A percentile compares a stretch with the other conserved stretches of the same genome.
Evolutionary conservation across 2,888 invertebrate species (phyloP).

Genomic region (Lobophora halterata): DNA sequence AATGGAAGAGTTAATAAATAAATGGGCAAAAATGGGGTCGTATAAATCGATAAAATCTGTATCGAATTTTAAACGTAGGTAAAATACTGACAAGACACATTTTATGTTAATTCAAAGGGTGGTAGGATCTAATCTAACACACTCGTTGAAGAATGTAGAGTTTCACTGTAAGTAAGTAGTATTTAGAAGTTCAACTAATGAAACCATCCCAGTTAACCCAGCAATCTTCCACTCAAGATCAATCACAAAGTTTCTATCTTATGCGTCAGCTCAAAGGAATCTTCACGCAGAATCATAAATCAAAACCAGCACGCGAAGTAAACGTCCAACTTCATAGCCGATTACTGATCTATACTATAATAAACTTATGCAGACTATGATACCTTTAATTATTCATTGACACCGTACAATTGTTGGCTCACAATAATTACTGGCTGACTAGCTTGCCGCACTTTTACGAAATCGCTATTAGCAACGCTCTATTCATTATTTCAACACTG

Average conservation of each 20-base stretch:
- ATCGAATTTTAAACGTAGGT: too few relatives aligned
- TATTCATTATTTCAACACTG: conserved; percentile 35
- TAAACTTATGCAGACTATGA: conserved; percentile 58
- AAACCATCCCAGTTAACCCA: too few relatives aligned
- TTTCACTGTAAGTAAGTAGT: too few relatives aligned
- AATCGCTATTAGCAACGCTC: conserved; percentile 43
- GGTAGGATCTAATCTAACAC: too few relatives aligned
- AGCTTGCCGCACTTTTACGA: conserved; percentile 45
- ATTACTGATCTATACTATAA: conserved; percentile 37
- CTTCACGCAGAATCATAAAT: conserved; percentile 38
- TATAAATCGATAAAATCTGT: too few relatives aligned
- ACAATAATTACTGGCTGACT: conserved; percentile 41
- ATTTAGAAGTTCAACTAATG: too few relatives aligned
- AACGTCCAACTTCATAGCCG: conserved; percentile 34
- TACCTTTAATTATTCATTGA: conserved; percentile 65
- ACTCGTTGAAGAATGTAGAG: too few relatives aligned
- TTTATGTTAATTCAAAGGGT: too few relatives aligned
- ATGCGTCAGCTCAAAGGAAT: conserved; percentile 13
- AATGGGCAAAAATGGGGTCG: too few relatives aligned
- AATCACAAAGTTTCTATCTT: conserved; percentile 1
- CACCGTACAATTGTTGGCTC: conserved; percentile 63
- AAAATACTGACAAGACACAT: too few relatives aligned
- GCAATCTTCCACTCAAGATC: too few relatives aligned
- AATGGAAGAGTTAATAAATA: too few relatives aligned
- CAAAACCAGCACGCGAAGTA: conserved; percentile 41